These are phyloP conservation scores for Onychomys leucogaster DNA, from an alignment of 2,797 vertebrate genomes.

Conservation along the genomic window DNA sequence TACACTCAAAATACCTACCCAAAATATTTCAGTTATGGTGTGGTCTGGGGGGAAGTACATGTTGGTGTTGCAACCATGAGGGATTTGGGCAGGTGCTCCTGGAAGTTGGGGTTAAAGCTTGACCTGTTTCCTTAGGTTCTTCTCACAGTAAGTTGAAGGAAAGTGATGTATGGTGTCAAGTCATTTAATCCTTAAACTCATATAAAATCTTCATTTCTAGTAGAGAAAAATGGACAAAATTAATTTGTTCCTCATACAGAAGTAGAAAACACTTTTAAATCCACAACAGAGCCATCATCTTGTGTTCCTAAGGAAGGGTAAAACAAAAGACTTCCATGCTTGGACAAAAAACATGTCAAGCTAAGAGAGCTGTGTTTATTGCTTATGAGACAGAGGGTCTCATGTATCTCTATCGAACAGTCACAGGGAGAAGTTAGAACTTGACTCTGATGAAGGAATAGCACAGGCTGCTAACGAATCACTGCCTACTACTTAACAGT, in stretches of 20 bases:
- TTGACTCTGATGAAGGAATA: background rate
- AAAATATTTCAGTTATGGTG: background rate
- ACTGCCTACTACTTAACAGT: background rate
- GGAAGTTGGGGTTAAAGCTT: background rate
- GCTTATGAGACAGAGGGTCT: background rate
- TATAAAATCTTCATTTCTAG: background rate
- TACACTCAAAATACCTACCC: background rate
- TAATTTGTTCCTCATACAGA: background rate
- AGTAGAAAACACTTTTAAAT: background rate
- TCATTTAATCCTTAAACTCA: background rate
- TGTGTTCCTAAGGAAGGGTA: background rate
- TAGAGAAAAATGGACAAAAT: slow-evolving; percentile 1
- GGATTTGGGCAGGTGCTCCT: background rate
- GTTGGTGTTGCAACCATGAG: background rate
- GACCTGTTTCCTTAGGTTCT: background rate
- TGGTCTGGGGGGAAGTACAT: background rate
- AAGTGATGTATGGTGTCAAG: background rate
- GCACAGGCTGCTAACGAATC: background rate
- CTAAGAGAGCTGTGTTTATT: background rate
- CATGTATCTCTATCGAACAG: background rate
- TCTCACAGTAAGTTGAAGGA: background rate
- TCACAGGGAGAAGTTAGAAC: background rate
- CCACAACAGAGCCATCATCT: background rate
- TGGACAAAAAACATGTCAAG: background rate
- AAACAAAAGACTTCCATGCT: background rate